These are phyloP conservation scores for Callimorpha dominula DNA, from an alignment of 2,888 invertebrate genomes.

Conservation along the genomic window DNA sequence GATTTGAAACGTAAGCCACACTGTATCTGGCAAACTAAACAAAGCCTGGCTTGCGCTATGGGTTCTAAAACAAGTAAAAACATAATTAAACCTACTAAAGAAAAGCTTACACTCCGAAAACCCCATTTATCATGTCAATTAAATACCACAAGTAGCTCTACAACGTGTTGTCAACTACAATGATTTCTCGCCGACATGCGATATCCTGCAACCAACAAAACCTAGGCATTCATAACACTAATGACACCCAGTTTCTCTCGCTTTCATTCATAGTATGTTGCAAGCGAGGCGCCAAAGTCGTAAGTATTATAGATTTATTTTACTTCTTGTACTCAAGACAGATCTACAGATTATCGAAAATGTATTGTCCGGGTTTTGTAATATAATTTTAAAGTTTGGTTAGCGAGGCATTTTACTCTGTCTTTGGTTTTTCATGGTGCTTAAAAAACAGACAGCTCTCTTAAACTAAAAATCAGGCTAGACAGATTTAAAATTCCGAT, in stretches of 20 bases:
- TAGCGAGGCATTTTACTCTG: no score
- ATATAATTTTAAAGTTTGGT: no score
- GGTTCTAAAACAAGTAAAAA: background rate
- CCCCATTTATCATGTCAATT: background rate
- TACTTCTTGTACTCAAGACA: no score
- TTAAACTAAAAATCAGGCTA: no score
- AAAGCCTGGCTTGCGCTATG: background rate
- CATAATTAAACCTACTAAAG: background rate
- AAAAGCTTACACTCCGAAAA: background rate
- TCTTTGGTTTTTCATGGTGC: no score
- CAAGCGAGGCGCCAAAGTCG: background rate
- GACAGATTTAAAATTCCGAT: no score
- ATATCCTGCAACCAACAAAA: constrained; percentile 20
- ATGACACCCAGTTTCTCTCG: constrained; percentile 29
- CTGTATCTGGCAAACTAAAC: no score
- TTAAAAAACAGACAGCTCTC: no score
- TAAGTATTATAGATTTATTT: background rate
- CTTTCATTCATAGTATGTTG: constrained; percentile 13
- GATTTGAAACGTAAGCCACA: no score
- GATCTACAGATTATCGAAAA: no score
- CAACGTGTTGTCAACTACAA: background rate
- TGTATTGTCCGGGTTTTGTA: no score
- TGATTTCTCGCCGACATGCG: background rate
- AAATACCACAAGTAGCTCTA: background rate
- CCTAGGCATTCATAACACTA: constrained; percentile 22